Evolutionary conservation across 2,888 invertebrate species (phyloP), one percentile per base, ranked within the genome.

Genomic region (Apocheima hispidaria): DNA sequence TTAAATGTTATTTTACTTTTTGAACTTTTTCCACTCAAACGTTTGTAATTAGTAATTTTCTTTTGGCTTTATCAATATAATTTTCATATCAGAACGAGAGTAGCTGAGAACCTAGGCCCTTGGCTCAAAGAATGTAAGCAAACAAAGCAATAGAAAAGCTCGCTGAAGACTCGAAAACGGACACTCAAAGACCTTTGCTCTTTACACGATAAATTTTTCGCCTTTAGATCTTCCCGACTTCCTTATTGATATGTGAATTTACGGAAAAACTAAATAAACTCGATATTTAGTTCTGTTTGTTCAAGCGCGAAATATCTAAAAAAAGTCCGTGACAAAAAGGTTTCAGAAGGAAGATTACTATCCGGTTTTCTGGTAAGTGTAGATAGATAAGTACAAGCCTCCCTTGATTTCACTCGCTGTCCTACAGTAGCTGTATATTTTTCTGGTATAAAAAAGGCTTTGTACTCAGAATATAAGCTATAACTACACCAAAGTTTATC

Each of bases 101-200:
- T n/a, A n/a, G n/a, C 40, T 6, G 44, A 43, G 23, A 2, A 36
- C 4, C 41, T 7, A 26, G 7, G 44, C 28, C 4, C 28, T 57
- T 57, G 50, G 28, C 35, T 14, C 41, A 4, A 14, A 18, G 38
- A 52, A 38, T 46, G 28, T 52, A 38, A 38, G 4, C 14, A 36
- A 28, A 43, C 38, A 58, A 58, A 38, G 38, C 38, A 59, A 59
- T 59, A 51, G 46, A 56, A 35, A 41, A n/a, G n/a, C n/a, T n/a
- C n/a, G n/a, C n/a, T 7, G 26, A 9, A 35, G 44, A 36, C 20
- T 50, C 14, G 50, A 44, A 57, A 52, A 48, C 21, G 20, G 58
- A 59, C 38, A 52, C 58, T 52, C 58, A 59, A 59, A 59, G 33
- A 41, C 33, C 28, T 36, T 30, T 48, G 14, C 28, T 20, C 40